phyloP scores from a whole-genome alignment of 2,888 invertebrate species.

The Trisateles emortualis region DNA sequence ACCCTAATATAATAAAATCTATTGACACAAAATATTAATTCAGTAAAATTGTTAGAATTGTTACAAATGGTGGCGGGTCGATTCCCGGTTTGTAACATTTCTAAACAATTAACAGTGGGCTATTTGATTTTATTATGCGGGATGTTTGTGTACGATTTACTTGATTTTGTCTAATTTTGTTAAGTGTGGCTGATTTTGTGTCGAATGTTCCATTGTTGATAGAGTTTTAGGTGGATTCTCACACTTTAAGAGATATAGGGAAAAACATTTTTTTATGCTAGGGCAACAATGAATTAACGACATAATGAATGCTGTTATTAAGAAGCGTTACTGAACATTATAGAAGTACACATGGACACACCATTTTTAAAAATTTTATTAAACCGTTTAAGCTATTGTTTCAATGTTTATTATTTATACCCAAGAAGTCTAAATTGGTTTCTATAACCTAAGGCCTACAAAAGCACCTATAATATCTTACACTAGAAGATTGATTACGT shows the following conservation, averaged over 20 bases:
- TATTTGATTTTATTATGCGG: constrained; percentile 69
- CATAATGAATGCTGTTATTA: no score
- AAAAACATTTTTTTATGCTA: no score
- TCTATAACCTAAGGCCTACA: no score
- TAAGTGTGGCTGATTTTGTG: constrained; percentile 43
- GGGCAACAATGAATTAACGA: no score
- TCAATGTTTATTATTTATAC: no score
- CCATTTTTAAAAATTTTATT: no score
- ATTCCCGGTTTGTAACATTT: constrained; percentile 71
- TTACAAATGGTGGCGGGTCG: constrained; percentile 67
- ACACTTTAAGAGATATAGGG: not conserved
- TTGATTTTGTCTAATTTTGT: constrained; percentile 59
- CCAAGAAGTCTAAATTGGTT: no score
- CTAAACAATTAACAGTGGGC: constrained; percentile 52
- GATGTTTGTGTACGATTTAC: constrained; percentile 74
- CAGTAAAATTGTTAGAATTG: constrained; percentile 63
- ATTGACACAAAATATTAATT: constrained; percentile 51
- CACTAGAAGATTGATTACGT: no score
- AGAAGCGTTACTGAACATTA: no score
- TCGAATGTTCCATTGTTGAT: not conserved
- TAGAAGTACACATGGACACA: no score
- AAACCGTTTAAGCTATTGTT: no score
- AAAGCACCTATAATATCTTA: no score
- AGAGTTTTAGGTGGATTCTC: not conserved
- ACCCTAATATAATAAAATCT: constrained; percentile 61